A percentile compares a stretch with the other conserved stretches of the same genome.
These are phyloP conservation scores for Graphium colonna DNA, from an alignment of 2,888 invertebrate species.

Conservation along the genomic window DNA sequence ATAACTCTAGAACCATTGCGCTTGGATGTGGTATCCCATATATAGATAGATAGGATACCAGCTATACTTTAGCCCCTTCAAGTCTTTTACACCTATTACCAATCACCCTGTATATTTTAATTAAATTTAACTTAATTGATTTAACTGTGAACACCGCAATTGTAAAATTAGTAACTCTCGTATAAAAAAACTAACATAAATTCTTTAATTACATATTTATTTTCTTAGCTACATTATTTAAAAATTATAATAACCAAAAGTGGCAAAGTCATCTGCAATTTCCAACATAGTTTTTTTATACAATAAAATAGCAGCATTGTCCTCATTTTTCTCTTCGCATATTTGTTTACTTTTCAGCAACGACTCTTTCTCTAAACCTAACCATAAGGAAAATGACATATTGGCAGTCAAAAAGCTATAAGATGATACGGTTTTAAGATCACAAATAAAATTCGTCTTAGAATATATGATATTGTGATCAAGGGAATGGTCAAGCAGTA, in stretches of 20 bases:
- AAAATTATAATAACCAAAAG: constrained; percentile 7
- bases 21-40: too few relatives aligned
- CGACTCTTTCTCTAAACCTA: constrained; percentile 15
- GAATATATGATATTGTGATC: constrained; percentile 4
- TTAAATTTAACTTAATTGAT: too few relatives aligned
- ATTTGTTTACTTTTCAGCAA: constrained; percentile 17
- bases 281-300: constrained; percentile 15
- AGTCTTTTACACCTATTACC: too few relatives aligned
- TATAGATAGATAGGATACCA: too few relatives aligned
- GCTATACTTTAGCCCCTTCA: too few relatives aligned
- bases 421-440: constrained; percentile 8
- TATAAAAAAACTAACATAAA: too few relatives aligned
- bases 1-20: too few relatives aligned
- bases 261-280: constrained; percentile 15
- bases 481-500: neutral
- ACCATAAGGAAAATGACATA: constrained; percentile 18
- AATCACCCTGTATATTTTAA: too few relatives aligned
- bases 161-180: too few relatives aligned
- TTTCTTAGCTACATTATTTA: too few relatives aligned
- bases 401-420: constrained; percentile 12
- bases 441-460: constrained; percentile 9
- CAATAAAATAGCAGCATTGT: neutral
- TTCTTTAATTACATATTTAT: too few relatives aligned
- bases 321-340: neutral
- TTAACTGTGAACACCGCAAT: too few relatives aligned